These are phyloP conservation scores for Triplophysa siluroides DNA, from an alignment of 2,113 vertebrate species.

Conservation along the genomic window DNA sequence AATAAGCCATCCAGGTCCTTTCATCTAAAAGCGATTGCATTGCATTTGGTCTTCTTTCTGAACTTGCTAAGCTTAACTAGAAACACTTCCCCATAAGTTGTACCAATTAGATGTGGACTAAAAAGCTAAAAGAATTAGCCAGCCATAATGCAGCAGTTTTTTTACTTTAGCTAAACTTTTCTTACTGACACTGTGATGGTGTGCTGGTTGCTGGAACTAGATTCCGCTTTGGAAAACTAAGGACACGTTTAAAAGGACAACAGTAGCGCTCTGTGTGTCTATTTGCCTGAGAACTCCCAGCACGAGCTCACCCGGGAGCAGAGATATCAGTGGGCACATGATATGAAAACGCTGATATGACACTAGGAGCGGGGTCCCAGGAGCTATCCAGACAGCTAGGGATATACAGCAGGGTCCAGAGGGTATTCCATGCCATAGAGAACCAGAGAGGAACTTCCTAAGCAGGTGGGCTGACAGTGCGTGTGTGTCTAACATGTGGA, in stretches of 20 bases:
- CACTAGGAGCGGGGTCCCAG: constrained; percentile 33
- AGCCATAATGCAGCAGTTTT: constrained; percentile 2
- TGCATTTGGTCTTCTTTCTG: neutral
- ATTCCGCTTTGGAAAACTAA: neutral
- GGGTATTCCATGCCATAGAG: constrained; percentile 16
- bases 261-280: constrained; percentile 10
- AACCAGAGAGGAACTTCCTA: neutral
- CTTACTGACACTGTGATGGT: neutral
- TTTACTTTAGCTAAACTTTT: neutral
- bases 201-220: neutral
- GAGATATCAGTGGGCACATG: constrained; percentile 5
- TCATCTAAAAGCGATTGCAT: too few relatives aligned
- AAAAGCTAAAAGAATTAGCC: too few relatives aligned
- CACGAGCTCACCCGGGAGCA: constrained; percentile 21
- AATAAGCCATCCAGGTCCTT: too few relatives aligned
- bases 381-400: constrained; percentile 26
- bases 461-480: neutral
- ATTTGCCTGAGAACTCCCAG: constrained; percentile 40
- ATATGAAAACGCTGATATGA: constrained; percentile 17
- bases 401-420: constrained; percentile 28
- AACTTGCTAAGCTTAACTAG: neutral
- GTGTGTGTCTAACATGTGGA: constrained; percentile 27
- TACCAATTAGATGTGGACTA: too few relatives aligned
- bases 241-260: constrained; percentile 22
- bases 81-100: too few relatives aligned